Evolutionary conservation across 2,888 invertebrate genomes (phyloP), one percentile per base, ranked within the genome.

Genomic region (Megastigmus dorsalis): DNA sequence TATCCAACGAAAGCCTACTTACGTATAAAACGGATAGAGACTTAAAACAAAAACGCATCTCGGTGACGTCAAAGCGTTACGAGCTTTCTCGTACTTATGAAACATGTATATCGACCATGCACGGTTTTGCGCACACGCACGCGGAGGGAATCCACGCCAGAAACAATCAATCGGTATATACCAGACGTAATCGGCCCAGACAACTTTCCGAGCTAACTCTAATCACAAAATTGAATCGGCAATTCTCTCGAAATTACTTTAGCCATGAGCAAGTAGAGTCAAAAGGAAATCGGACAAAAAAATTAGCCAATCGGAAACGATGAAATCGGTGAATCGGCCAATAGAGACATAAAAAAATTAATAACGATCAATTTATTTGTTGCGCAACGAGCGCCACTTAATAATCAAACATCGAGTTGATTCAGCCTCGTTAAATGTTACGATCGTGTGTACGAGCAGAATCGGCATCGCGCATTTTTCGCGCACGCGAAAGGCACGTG

Each of bases 1-100:
- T 67, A 76, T 67, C 52, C 55, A 65, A 74, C 67, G 52, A 74
- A 63, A 76, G 76, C 76, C 70, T 76, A 70, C 59, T 62, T 72
- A 66, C 36, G 38, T 48, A 52, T 43, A 48, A n/a, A n/a, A 57
- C 45, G 52, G 41, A 52, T 59, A 57, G 62, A 52, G 26, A 75
- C 30, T 67, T 71, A 67, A 5, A 41, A 45, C 5, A 60, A 41
- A 62, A 43, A 57, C 26, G 62, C 26, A 62, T 68, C 68, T 59
- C 65, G 33, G 63, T 68, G 28, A 65, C 74, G 68, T 59, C 65
- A 59, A 54, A 68, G 72, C 68, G 69, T 76, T 65, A 28, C 65
- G 65, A 65, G 50, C 70, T 74, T 77, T 71, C 63, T 71, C 69
- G 69, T 74, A 76, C 68, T 72, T 76, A 62, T 63, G 36, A 63